Evolutionary conservation across 2,888 invertebrate genomes (phyloP).

Genomic region (Epirrhoe alternata): DNA sequence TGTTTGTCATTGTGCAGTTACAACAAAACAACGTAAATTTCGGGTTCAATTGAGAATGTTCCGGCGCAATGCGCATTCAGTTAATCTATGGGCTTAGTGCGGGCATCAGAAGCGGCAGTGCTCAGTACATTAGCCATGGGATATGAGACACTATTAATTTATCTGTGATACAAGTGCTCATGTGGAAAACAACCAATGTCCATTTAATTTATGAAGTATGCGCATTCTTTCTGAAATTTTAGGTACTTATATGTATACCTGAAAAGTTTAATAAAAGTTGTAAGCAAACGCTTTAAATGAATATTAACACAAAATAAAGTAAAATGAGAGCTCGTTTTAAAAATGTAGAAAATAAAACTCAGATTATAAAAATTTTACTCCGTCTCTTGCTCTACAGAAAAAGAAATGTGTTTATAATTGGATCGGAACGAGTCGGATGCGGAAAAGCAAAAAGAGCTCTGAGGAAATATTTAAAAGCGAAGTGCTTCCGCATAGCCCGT

Average conservation of each 20-base stretch:
- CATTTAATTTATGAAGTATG: too few relatives aligned
- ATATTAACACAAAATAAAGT: not conserved
- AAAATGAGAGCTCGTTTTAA: not conserved
- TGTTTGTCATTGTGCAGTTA: not conserved
- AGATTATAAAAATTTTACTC: not conserved
- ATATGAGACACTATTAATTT: too few relatives aligned
- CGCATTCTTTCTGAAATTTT: too few relatives aligned
- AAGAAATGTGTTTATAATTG: slow-evolving; percentile 34
- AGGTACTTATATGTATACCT: too few relatives aligned
- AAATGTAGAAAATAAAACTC: not conserved
- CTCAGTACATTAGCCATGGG: not conserved
- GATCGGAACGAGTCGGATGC: slow-evolving; percentile 21
- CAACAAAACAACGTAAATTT: slow-evolving; percentile 1
- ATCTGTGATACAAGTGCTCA: too few relatives aligned
- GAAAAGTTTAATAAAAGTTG: too few relatives aligned
- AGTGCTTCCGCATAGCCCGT: slow-evolving; percentile 8
- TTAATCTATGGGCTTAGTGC: slow-evolving; percentile 7
- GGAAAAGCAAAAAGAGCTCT: slow-evolving; percentile 21
- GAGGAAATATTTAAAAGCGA: slow-evolving; percentile 16
- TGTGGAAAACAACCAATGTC: too few relatives aligned
- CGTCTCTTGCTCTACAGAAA: slow-evolving; percentile 17
- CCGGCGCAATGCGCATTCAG: slow-evolving; percentile 3
- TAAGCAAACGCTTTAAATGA: too few relatives aligned
- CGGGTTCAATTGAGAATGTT: not conserved
- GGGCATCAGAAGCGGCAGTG: not conserved